Evolutionary conservation across 2,888 invertebrate species (phyloP), one percentile per base, ranked within the genome.

Genomic region (Tryphoninae sp.): DNA sequence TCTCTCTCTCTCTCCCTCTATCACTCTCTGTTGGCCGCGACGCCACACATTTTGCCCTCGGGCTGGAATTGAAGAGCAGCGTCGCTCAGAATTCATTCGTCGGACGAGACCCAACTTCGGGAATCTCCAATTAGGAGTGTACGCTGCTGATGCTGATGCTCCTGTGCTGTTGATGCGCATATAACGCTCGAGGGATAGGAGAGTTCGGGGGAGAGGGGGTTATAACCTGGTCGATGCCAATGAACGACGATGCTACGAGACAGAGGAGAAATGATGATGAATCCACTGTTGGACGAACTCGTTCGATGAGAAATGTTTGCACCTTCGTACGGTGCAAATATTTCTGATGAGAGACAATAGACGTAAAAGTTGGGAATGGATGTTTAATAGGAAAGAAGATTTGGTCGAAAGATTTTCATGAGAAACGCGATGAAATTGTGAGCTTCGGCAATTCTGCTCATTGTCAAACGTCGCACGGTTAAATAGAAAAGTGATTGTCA

Each of bases 31-130:
- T 59, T 19, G 55, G 68, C 49, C 40, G 40, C 73, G 79, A 73
- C 73, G 67, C 84, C 82, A 81, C 84, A 86, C 69, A 77, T 77
- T 86, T 86, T 85, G 85, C 86, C 87, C 84, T 82, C 83, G 76
- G 86, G 84, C 84, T 81, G 84, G 87, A 89, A 90, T 89, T 89
- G 89, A 88, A 88, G 89, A 89, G 89, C 86, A 87, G 86, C 86
- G 85, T 86, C 86, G 85, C 87, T 86, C 83, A 85, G 87, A 90
- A 89, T 89, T 90, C 87, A 87, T 89, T 88, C 87, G 85, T 75
- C 80, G 78, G 83, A 80, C 81, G 83, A 79, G 73, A 83, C 86
- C 85, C 86, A 89, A 89, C 87, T 89, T 89, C 85, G 87, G 84
- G 87, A 88, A 89, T 89, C 89, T 89, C 86, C 89, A 89, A 89